Evolutionary conservation across 2,888 invertebrate genomes (phyloP).

Genomic region (Cinara cedri): DNA sequence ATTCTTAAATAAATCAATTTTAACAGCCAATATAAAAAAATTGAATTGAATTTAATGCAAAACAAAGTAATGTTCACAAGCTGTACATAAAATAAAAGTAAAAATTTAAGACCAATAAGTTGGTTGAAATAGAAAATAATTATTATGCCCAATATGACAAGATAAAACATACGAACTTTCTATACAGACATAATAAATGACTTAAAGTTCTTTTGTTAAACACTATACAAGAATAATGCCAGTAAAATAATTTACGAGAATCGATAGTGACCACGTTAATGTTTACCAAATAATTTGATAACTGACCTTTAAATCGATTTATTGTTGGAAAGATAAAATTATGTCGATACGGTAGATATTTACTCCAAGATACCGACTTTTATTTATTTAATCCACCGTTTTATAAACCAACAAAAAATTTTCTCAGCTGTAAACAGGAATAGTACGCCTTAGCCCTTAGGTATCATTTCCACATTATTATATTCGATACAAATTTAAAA

Average conservation of each 20-base stretch:
- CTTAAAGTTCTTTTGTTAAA: conserved; percentile 15
- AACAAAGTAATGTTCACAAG: not conserved
- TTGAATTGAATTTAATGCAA: not conserved
- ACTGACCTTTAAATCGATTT: conserved; percentile 22
- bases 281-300: conserved; percentile 21
- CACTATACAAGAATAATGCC: not conserved
- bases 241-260: conserved; percentile 10
- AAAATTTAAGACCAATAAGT: not conserved
- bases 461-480: not conserved
- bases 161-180: not conserved
- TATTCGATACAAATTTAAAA: not conserved
- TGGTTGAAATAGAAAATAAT: too few relatives aligned
- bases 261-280: not conserved
- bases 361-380: not conserved
- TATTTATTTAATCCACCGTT: not conserved
- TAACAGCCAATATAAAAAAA: not conserved
- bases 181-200: not conserved
- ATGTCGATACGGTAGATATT: not conserved
- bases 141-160: not conserved
- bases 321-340: not conserved
- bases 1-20: not conserved
- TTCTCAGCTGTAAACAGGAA: not conserved
- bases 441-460: not conserved
- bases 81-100: not conserved
- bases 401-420: not conserved